phyloP scores from a whole-genome alignment of 2,113 vertebrate genomes.

The Calyptommatus sinebrachiatus region DNA sequence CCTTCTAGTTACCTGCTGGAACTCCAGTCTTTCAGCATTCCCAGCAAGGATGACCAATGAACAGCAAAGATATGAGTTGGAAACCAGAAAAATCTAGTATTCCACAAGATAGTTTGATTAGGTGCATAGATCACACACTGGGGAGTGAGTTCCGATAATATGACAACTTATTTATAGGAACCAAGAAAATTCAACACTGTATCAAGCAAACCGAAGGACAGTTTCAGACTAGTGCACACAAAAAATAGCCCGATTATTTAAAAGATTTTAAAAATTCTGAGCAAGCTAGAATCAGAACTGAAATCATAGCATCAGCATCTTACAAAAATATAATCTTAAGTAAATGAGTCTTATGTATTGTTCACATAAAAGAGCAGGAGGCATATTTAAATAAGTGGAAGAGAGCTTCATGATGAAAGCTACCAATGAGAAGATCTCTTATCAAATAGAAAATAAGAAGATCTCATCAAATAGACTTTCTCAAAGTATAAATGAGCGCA shows the following conservation, averaged over 20 bases:
- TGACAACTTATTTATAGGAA: neutral
- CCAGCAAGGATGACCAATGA: neutral
- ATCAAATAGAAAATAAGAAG: neutral
- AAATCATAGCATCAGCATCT: neutral
- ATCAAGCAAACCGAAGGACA: too few relatives aligned
- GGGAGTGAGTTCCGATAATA: neutral
- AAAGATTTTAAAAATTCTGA: too few relatives aligned
- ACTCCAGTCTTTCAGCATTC: neutral
- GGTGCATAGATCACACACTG: neutral
- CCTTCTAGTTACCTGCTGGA: neutral
- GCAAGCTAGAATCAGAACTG: too few relatives aligned
- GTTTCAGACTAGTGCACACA: neutral
- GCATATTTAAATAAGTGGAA: neutral
- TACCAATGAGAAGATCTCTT: neutral
- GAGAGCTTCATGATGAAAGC: neutral
- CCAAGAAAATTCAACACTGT: neutral
- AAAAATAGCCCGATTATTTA: neutral
- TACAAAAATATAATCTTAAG: neutral
- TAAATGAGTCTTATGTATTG: too few relatives aligned
- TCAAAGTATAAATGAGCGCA: neutral
- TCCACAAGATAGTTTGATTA: neutral
- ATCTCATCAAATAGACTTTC: neutral
- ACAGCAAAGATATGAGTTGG: neutral
- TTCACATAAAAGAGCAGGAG: too few relatives aligned
- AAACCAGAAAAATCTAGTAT: neutral